Percentiles rank a stretch among this genome's conserved stretches.
Conservation (phyloP, 2,888 invertebrate species). For the Gastrophysa polygoni region DNA sequence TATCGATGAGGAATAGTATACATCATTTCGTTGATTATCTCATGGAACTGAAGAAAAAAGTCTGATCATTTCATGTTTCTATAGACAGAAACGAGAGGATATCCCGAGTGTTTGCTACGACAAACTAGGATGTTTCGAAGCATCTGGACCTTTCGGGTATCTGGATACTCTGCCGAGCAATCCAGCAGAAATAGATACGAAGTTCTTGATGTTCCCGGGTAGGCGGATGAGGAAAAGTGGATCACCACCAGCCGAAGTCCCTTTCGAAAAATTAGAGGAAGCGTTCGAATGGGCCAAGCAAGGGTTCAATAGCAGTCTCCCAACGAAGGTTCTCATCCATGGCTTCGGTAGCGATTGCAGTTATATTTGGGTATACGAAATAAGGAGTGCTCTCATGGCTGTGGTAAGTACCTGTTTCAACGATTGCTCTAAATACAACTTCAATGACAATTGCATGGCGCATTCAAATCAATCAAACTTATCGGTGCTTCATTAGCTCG, state of each 20-base stretch:
- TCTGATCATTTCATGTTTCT: too few relatives aligned
- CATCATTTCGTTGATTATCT: too few relatives aligned
- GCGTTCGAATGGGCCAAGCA: constrained; percentile 70
- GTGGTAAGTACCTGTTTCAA: constrained; percentile 71
- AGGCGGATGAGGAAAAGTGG: constrained; percentile 55
- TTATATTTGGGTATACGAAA: constrained; percentile 92
- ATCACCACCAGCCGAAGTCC: constrained; percentile 71
- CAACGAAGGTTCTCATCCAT: constrained; percentile 86
- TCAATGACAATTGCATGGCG: too few relatives aligned
- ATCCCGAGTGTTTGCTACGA: constrained; percentile 82
- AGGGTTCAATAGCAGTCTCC: constrained; percentile 69
- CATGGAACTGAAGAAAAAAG: too few relatives aligned
- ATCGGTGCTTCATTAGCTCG: too few relatives aligned
- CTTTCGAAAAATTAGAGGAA: constrained; percentile 74
- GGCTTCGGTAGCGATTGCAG: constrained; percentile 92
- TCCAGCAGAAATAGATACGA: constrained; percentile 86
- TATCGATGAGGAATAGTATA: too few relatives aligned
- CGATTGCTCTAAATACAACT: too few relatives aligned
- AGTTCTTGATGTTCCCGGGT: constrained; percentile 79
- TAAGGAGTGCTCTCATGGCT: constrained; percentile 88
- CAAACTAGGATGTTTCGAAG: constrained; percentile 90
- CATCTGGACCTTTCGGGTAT: constrained; percentile 84
- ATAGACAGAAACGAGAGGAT: constrained; percentile 77
- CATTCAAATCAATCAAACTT: too few relatives aligned
- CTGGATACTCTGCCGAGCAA: constrained; percentile 86